These are phyloP conservation scores for Gila robusta DNA, from an alignment of 2,797 vertebrate species.

Conservation along the genomic window DNA sequence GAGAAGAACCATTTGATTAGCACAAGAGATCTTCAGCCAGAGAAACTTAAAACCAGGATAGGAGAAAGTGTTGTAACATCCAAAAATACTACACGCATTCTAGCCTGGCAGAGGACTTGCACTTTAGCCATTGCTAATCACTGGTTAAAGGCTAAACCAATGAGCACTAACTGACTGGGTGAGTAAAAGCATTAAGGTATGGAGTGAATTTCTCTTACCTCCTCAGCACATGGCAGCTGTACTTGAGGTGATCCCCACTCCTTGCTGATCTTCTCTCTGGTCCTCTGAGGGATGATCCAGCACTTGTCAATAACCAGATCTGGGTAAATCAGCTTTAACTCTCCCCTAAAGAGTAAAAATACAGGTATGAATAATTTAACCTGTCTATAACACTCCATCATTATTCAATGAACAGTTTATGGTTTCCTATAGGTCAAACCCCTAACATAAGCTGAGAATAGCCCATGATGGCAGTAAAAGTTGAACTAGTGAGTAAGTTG, in stretches of 20 bases:
- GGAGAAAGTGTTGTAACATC: neutral
- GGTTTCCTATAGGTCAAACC: constrained; percentile 10
- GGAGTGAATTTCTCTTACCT: constrained; percentile 67
- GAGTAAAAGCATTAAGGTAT: neutral
- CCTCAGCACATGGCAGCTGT: constrained; percentile 61
- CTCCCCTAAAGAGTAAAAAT: constrained; percentile 64
- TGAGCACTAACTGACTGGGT: neutral
- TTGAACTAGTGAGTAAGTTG: constrained; percentile 45
- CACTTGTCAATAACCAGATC: constrained; percentile 70
- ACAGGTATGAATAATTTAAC: neutral
- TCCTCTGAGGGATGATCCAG: constrained; percentile 64
- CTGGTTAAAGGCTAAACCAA: neutral
- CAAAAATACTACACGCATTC: no score
- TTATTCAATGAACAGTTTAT: neutral
- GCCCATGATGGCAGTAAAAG: constrained; percentile 44
- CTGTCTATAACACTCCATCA: neutral
- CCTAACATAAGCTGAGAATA: constrained; percentile 23
- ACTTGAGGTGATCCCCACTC: constrained; percentile 73
- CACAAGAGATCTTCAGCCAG: neutral
- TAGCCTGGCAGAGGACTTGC: neutral
- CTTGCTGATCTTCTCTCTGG: constrained; percentile 73
- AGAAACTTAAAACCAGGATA: neutral
- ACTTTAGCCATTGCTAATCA: neutral
- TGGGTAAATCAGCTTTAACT: constrained; percentile 74
- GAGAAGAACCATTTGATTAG: neutral